These are phyloP conservation scores for Megalurothrips usitatus DNA, from an alignment of 2,888 invertebrate species.

Conservation along the genomic window DNA sequence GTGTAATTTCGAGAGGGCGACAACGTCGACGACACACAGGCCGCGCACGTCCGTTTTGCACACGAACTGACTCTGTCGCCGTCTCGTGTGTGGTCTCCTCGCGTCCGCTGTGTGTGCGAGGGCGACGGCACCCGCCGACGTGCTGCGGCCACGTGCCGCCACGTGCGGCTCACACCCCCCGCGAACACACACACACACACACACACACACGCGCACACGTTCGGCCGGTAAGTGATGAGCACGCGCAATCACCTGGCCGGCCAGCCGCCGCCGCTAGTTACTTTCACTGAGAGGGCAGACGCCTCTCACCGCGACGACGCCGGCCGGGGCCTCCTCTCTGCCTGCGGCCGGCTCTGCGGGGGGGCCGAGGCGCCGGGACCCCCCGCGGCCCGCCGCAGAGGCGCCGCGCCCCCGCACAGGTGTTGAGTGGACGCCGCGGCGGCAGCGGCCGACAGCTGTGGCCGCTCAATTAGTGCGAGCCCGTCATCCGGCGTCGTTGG, in stretches of 20 bases:
- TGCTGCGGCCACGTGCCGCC: background rate
- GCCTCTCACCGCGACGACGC: background rate
- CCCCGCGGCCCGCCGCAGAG: too few relatives aligned
- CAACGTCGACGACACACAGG: too few relatives aligned
- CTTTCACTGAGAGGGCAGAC: slow-evolving; percentile 28
- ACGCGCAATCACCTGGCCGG: background rate
- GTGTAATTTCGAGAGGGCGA: too few relatives aligned
- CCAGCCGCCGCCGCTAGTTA: slow-evolving; percentile 7
- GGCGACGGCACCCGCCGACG: background rate
- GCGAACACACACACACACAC: background rate
- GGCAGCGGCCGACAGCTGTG: too few relatives aligned
- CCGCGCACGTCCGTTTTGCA: background rate
- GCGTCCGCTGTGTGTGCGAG: background rate
- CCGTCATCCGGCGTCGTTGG: too few relatives aligned
- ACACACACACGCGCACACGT: background rate
- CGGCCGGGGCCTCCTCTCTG: too few relatives aligned
- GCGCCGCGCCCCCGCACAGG: too few relatives aligned
- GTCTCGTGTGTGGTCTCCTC: background rate
- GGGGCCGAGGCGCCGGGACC: too few relatives aligned
- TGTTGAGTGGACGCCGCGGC: too few relatives aligned
- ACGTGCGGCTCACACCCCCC: background rate
- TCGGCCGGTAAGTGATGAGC: slow-evolving; percentile 28
- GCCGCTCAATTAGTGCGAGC: too few relatives aligned
- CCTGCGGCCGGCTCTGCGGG: too few relatives aligned
- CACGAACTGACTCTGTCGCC: background rate